Conservation (phyloP, 2,797 vertebrate species). For the Gouania willdenowi region DNA sequence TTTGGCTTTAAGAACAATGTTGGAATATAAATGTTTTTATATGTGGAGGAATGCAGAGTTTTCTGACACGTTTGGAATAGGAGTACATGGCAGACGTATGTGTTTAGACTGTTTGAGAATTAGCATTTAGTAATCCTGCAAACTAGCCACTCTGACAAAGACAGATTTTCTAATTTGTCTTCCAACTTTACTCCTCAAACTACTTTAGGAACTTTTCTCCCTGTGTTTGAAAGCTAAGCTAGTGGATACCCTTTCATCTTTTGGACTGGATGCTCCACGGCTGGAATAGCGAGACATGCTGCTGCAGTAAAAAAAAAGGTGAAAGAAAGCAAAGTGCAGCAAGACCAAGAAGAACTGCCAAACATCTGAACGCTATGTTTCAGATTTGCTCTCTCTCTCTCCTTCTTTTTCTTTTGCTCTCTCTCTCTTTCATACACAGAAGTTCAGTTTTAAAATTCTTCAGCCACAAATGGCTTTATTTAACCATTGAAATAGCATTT, state of each 20-base stretch:
- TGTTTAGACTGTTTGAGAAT: slow-evolving; percentile 18
- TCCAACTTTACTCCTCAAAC: slow-evolving; percentile 2
- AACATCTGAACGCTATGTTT: slow-evolving; percentile 50
- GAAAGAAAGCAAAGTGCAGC: slow-evolving; percentile 27
- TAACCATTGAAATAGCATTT: slow-evolving; percentile 15
- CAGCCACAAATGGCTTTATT: too few species aligned
- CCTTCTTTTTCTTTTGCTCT: too few species aligned
- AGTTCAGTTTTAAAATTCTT: slow-evolving; percentile 9
- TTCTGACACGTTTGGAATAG: slow-evolving; percentile 23
- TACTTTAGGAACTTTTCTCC: slow-evolving; percentile 1
- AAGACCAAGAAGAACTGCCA: slow-evolving; percentile 22
- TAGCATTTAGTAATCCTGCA: slow-evolving; percentile 13
- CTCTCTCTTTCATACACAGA: slow-evolving; percentile 32
- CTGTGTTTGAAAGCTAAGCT: slow-evolving; percentile 3
- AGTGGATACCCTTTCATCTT: background rate
- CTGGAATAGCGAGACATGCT: background rate
- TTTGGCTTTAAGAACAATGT: too few species aligned
- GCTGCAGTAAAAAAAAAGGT: slow-evolving; percentile 21
- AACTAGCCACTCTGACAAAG: background rate
- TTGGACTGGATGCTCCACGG: background rate
- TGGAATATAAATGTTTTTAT: slow-evolving; percentile 14
- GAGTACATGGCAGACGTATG: slow-evolving; percentile 20
- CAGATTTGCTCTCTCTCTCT: slow-evolving; percentile 32
- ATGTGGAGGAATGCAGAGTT: slow-evolving; percentile 22
- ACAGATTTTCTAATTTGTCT: background rate